A percentile compares a stretch with the other conserved stretches of the same genome.
Conservation (phyloP, 2,797 vertebrate genomes). For the Hippocampus kuda region DNA sequence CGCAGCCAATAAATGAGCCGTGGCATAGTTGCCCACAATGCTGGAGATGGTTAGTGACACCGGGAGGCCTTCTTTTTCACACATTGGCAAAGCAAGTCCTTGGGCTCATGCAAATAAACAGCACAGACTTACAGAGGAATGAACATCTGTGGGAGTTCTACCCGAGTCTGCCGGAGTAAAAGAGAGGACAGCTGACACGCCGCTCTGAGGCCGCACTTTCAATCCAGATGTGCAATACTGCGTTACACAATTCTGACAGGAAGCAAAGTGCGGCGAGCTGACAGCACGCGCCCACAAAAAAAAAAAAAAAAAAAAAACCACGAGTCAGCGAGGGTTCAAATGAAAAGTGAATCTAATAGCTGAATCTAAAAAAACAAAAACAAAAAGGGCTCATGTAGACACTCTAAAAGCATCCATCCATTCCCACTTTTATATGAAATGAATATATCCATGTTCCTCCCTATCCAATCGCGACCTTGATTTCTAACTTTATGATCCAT, state of each 20-base stretch:
- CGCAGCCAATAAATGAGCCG: background rate
- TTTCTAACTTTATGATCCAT: background rate
- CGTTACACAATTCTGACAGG: conserved; percentile 13
- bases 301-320: conserved; percentile 23
- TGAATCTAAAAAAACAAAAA: background rate
- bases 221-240: background rate
- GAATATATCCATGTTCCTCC: background rate
- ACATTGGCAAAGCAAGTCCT: background rate
- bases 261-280: conserved; percentile 10
- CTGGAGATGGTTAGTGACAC: background rate
- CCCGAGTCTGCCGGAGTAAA: conserved; percentile 72
- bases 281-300: background rate
- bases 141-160: conserved; percentile 75
- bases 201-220: conserved; percentile 62
- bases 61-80: background rate
- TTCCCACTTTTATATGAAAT: background rate
- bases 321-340: conserved; percentile 20
- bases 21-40: background rate
- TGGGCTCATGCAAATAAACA: background rate
- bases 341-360: background rate
- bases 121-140: conserved; percentile 19
- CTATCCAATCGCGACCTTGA: background rate
- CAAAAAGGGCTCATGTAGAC: background rate
- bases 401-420: background rate
- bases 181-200: conserved; percentile 69